These are phyloP conservation scores for Dolichomitus sp. DNA, from an alignment of 2,888 invertebrate species.

Conservation along the genomic window DNA sequence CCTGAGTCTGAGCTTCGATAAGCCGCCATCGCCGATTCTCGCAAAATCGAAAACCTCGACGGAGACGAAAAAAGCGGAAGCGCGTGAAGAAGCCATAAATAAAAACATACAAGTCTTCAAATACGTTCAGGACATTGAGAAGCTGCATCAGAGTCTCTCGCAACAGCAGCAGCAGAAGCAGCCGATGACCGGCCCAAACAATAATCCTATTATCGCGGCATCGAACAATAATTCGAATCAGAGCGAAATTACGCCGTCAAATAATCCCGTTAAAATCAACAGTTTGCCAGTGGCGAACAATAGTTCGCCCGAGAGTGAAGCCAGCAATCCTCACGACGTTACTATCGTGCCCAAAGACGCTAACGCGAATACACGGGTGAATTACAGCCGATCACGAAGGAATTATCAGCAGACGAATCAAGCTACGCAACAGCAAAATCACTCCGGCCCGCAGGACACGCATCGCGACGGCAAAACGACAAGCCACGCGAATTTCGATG, in stretches of 20 bases:
- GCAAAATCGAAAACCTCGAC: conserved; percentile 77
- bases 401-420: conserved; percentile 75
- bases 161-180: conserved; percentile 80
- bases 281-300: conserved; percentile 69
- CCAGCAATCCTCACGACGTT: conserved; percentile 71
- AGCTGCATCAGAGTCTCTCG: conserved; percentile 86
- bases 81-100: conserved; percentile 82
- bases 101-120: conserved; percentile 83
- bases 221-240: conserved; percentile 72
- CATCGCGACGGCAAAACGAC: conserved; percentile 46
- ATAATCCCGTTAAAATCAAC: conserved; percentile 70
- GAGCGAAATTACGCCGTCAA: conserved; percentile 66
- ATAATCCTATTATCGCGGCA: conserved; percentile 39
- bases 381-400: conserved; percentile 77
- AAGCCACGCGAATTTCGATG: conserved; percentile 35
- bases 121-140: conserved; percentile 87
- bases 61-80: conserved; percentile 80
- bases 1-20: conserved; percentile 80
- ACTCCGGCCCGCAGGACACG: conserved; percentile 29
- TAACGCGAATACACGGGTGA: conserved; percentile 72
- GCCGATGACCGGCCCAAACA: conserved; percentile 68
- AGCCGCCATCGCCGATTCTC: conserved; percentile 79
- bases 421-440: conserved; percentile 50
- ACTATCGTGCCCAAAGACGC: conserved; percentile 72
- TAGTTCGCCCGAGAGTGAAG: conserved; percentile 70